phyloP scores from a whole-genome alignment of 2,888 invertebrate species.

The Mylabris sibirica region DNA sequence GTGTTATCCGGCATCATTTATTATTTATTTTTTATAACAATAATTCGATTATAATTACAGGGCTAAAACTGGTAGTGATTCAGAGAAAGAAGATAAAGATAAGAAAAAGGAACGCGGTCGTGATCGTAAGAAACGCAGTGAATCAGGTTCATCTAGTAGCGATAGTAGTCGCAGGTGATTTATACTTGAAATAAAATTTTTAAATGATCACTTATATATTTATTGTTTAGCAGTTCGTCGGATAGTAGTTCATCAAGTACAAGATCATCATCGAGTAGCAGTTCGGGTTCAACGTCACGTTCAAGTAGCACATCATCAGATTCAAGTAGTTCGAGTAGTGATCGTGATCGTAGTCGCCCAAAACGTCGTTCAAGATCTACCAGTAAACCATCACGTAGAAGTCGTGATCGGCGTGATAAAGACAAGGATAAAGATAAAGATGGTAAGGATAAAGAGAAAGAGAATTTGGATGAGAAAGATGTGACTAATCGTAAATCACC shows the following conservation, averaged over 20 bases:
- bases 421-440: constrained; percentile 57
- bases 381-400: constrained; percentile 52
- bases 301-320: constrained; percentile 68
- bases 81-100: constrained; percentile 76
- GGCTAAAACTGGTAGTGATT: constrained; percentile 79
- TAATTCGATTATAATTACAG: constrained; percentile 58
- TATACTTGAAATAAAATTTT: constrained; percentile 19
- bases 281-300: constrained; percentile 65
- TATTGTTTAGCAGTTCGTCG: constrained; percentile 68
- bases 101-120: constrained; percentile 68
- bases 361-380: constrained; percentile 64
- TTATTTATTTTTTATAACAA: constrained; percentile 6
- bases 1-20: constrained; percentile 7
- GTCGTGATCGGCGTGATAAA: constrained; percentile 54
- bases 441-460: constrained; percentile 54
- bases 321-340: constrained; percentile 72
- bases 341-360: constrained; percentile 69
- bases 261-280: constrained; percentile 81
- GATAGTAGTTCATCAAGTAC: constrained; percentile 85
- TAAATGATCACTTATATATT: neutral
- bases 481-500: constrained; percentile 56
- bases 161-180: constrained; percentile 73
- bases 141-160: constrained; percentile 81
- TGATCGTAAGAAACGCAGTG: constrained; percentile 72
- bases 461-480: constrained; percentile 58